Conservation (phyloP, 2,888 invertebrate species). For the Mechanitis mazaeus region DNA sequence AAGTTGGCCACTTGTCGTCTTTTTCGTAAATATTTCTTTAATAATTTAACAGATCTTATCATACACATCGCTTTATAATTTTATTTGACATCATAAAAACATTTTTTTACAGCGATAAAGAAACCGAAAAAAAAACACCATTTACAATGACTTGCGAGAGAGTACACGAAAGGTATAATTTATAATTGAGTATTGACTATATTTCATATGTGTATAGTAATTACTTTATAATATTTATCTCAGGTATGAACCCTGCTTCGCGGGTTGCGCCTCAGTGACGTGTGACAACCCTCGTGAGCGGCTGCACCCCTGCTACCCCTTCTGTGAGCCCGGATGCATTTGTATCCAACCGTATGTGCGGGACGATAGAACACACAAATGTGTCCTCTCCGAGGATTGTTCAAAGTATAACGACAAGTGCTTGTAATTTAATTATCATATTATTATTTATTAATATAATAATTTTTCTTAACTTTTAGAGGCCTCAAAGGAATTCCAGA, state of each 20-base stretch:
- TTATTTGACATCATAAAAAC: neutral
- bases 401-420: constrained; percentile 49
- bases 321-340: constrained; percentile 68
- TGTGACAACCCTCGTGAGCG: constrained; percentile 70
- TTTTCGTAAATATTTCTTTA: constrained; percentile 28
- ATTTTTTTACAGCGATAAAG: constrained; percentile 52
- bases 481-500: constrained; percentile 70
- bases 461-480: constrained; percentile 43
- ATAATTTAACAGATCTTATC: constrained; percentile 3
- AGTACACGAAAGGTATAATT: constrained; percentile 56
- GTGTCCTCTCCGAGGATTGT: constrained; percentile 63
- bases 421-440: neutral
- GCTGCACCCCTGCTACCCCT: constrained; percentile 68
- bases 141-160: constrained; percentile 57
- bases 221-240: neutral
- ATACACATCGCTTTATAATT: neutral
- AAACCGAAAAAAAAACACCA: constrained; percentile 48
- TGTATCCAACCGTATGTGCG: constrained; percentile 62
- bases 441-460: neutral
- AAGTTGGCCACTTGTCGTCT: constrained; percentile 38
- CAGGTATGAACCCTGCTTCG: constrained; percentile 64
- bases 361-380: constrained; percentile 71
- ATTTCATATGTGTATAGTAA: too few species aligned
- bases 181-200: too few species aligned
- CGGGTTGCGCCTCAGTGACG: constrained; percentile 64